A percentile compares a stretch with the other conserved stretches of the same genome.
phyloP scores from a whole-genome alignment of 2,888 invertebrate genomes.

The Fragum fragum region DNA sequence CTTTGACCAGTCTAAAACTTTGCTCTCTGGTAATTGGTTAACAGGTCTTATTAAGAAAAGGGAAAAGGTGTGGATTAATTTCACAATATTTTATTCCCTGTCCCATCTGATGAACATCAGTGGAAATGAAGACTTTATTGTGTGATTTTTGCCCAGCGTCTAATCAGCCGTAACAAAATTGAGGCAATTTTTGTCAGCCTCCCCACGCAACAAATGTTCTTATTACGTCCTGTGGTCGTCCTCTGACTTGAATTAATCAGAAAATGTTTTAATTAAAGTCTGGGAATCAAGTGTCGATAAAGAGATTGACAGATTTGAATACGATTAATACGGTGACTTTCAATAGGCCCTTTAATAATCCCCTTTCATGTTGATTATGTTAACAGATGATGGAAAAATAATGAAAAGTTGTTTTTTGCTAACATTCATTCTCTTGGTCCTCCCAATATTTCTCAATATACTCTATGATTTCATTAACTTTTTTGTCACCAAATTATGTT shows the following conservation, averaged over 20 bases:
- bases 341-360: conserved; percentile 14
- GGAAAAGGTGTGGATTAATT: conserved; percentile 5
- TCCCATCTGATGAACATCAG: conserved; percentile 21
- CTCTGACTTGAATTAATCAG: conserved; percentile 23
- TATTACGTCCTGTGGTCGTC: conserved; percentile 41
- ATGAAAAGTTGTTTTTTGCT: conserved; percentile 11
- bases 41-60: too few relatives aligned
- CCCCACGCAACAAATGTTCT: conserved; percentile 40
- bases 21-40: too few relatives aligned
- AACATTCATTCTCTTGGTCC: background rate
- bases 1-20: too few relatives aligned
- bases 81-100: conserved; percentile 15
- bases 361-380: conserved; percentile 19
- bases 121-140: conserved; percentile 25
- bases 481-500: too few relatives aligned
- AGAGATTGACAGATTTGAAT: conserved; percentile 37
- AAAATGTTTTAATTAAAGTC: conserved; percentile 31
- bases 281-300: conserved; percentile 19
- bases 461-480: background rate
- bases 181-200: conserved; percentile 33
- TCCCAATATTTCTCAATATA: background rate
- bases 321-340: conserved; percentile 9
- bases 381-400: conserved; percentile 15
- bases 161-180: conserved; percentile 25
- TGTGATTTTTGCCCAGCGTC: conserved; percentile 1